A percentile compares a stretch with the other conserved stretches of the same genome.
phyloP scores from a whole-genome alignment of 2,797 vertebrate genomes.

The Lepus oiostolus region DNA sequence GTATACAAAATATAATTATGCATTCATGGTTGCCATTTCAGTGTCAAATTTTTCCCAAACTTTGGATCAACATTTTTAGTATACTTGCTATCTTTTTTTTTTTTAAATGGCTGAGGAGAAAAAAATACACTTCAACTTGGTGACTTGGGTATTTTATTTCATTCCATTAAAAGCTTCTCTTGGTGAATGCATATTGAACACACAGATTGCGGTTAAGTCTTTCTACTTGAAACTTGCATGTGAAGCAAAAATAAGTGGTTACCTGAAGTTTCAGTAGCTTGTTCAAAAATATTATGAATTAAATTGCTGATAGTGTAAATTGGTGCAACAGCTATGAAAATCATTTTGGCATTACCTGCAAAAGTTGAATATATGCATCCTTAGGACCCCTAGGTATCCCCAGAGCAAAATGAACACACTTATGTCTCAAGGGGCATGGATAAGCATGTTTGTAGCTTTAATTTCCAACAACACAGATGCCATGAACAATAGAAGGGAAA shows the following conservation, averaged over 20 bases:
- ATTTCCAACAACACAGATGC: not conserved
- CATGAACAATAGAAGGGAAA: not conserved
- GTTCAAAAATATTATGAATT: not conserved
- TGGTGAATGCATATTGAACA: not conserved
- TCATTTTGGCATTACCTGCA: not conserved
- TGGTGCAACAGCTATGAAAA: not conserved
- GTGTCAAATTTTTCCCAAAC: conserved; percentile 40
- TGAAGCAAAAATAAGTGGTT: conserved; percentile 5
- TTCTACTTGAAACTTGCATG: not conserved
- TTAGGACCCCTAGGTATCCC: not conserved
- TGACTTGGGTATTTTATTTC: conserved; percentile 62
- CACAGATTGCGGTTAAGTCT: not conserved
- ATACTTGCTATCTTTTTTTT: not conserved
- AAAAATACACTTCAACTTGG: conserved; percentile 57
- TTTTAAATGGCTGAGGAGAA: conserved; percentile 52
- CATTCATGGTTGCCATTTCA: conserved; percentile 46
- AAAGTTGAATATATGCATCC: not conserved
- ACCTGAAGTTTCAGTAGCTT: not conserved
- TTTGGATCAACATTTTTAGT: conserved; percentile 74
- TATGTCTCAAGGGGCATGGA: not conserved
- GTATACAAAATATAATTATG: conserved; percentile 72
- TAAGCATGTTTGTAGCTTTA: not conserved
- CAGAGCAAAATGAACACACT: not conserved
- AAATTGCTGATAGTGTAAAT: not conserved
- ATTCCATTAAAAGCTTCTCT: conserved; percentile 67